Percentiles rank a stretch among this genome's conserved stretches.
Conservation (phyloP, 2,797 vertebrate species). For the Netta rufina region DNA sequence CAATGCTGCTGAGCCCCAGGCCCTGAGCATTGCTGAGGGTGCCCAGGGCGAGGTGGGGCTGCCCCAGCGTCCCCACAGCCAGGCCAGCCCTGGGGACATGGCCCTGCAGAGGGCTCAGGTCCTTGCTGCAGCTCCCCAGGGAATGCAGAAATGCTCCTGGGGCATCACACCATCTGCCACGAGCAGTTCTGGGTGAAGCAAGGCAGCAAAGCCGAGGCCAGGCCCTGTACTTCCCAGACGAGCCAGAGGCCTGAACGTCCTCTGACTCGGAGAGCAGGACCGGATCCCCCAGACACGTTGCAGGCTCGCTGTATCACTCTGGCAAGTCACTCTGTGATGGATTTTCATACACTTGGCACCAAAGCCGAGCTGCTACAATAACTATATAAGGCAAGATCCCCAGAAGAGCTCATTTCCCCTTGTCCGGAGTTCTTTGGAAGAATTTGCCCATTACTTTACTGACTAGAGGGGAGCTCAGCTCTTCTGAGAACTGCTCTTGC, state of each 20-base stretch:
- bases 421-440: constrained; percentile 1
- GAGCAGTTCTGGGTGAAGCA: neutral
- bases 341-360: constrained; percentile 12
- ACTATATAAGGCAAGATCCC: constrained; percentile 43
- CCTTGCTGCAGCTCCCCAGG: rapidly evolving
- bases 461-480: neutral
- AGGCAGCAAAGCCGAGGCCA: neutral
- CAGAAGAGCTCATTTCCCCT: constrained; percentile 30
- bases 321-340: constrained; percentile 15
- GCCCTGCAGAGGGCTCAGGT: neutral
- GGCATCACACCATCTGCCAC: neutral
- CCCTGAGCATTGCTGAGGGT: neutral
- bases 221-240: neutral
- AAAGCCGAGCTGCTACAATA: neutral
- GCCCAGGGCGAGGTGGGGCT: neutral
- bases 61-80: neutral
- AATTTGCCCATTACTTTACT: constrained; percentile 33
- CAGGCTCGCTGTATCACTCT: constrained; percentile 18
- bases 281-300: neutral
- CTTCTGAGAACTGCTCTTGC: neutral
- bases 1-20: rapidly evolving
- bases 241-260: neutral
- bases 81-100: neutral
- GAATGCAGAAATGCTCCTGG: neutral
- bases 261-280: neutral